Conservation (phyloP, 2,113 vertebrate genomes). For the Lampris megalopsis region DNA sequence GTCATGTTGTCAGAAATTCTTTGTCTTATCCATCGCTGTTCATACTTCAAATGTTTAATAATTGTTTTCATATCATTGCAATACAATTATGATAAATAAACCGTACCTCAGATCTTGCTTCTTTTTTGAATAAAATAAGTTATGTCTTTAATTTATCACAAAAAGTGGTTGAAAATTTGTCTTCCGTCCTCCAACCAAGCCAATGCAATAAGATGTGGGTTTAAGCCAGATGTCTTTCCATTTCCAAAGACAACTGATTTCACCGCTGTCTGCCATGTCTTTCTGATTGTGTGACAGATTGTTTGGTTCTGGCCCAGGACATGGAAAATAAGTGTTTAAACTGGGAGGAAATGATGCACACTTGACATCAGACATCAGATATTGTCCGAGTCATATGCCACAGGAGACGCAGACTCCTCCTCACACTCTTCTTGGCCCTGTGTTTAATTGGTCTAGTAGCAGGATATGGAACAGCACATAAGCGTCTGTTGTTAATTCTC, state of each 20-base stretch:
- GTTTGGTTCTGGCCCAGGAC: conserved; percentile 51
- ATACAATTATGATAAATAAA: conserved; percentile 35
- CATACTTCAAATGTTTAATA: conserved; percentile 18
- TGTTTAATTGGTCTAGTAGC: conserved; percentile 2
- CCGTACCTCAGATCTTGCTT: neutral
- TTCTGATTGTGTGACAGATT: conserved; percentile 27
- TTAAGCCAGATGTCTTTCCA: conserved; percentile 31
- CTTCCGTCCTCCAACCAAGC: neutral
- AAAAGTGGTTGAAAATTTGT: neutral
- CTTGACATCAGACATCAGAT: conserved; percentile 49
- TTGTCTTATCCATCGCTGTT: conserved; percentile 24
- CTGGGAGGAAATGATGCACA: conserved; percentile 32
- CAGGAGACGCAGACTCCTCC: conserved; percentile 22
- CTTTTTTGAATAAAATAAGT: neutral
- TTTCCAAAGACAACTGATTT: conserved; percentile 22
- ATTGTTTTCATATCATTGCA: conserved; percentile 39
- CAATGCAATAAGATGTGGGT: neutral
- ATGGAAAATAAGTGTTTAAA: conserved; percentile 51
- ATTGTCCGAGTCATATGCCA: conserved; percentile 15
- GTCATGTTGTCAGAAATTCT: conserved; percentile 23
- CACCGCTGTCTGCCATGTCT: neutral
- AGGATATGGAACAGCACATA: conserved; percentile 15
- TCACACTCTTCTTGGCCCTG: conserved; percentile 18
- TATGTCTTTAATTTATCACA: neutral
- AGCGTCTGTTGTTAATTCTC: conserved; percentile 5